A percentile compares a stretch with the other conserved stretches of the same genome.
phyloP scores from a whole-genome alignment of 2,888 invertebrate genomes.

The Ernsta delagoae region DNA sequence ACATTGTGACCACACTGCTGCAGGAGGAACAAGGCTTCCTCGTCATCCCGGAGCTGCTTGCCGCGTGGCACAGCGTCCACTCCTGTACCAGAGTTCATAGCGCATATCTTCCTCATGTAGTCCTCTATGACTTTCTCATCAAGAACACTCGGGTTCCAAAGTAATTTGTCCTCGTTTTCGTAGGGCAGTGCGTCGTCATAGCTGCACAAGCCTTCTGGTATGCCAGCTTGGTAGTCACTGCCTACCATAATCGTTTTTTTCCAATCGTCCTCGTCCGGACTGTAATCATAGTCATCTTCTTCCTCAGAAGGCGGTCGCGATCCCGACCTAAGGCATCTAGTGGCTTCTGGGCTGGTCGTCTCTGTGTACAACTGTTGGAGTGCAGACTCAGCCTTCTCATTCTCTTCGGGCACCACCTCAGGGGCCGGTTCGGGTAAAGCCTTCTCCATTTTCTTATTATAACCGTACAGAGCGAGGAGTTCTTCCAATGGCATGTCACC shows the following conservation, averaged over 20 bases:
- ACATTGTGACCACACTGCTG: constrained; percentile 97
- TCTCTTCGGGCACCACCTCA: constrained; percentile 68
- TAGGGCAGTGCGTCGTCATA: constrained; percentile 98
- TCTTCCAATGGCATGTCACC: constrained; percentile 98
- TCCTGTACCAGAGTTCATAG: constrained; percentile 73
- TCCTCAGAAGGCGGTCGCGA: constrained; percentile 92
- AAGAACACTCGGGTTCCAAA: constrained; percentile 95
- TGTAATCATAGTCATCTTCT: constrained; percentile 93
- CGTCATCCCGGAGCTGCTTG: constrained; percentile 92
- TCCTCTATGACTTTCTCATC: constrained; percentile 90
- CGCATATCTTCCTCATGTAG: constrained; percentile 88
- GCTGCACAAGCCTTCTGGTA: constrained; percentile 95
- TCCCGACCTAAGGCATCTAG: constrained; percentile 83
- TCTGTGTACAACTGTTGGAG: constrained; percentile 75
- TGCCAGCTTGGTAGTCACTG: constrained; percentile 95
- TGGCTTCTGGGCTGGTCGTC: constrained; percentile 72
- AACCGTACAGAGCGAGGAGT: constrained; percentile 95
- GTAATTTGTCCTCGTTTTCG: constrained; percentile 96
- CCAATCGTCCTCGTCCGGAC: constrained; percentile 94
- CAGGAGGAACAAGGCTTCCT: constrained; percentile 94
- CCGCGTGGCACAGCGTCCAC: constrained; percentile 88
- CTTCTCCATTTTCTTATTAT: constrained; percentile 81
- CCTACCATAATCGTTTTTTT: constrained; percentile 98
- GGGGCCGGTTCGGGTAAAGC: constrained; percentile 62
- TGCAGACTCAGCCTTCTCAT: constrained; percentile 77